phyloP scores from a whole-genome alignment of 2,888 invertebrate genomes.

The Drosophila meridiana region DNA sequence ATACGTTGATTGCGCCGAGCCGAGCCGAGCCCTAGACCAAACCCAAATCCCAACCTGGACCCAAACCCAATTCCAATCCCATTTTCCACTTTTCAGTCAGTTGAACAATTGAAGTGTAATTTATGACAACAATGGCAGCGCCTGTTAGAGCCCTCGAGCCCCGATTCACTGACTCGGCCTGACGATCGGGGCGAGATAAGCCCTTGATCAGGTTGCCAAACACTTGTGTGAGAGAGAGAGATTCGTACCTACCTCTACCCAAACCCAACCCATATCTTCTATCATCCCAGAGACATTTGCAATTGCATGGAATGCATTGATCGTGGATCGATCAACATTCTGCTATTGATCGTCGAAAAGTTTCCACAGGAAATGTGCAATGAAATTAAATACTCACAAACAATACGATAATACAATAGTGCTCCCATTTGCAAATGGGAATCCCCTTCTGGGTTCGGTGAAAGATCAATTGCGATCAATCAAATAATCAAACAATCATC shows the following conservation, averaged over 20 bases:
- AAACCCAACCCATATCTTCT: slow-evolving; percentile 4
- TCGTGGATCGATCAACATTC: slow-evolving; percentile 6
- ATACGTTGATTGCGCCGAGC: slow-evolving; percentile 49
- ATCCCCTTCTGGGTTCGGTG: neutral
- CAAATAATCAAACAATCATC: slow-evolving; percentile 13
- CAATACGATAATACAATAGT: slow-evolving; percentile 14
- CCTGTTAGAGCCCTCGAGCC: slow-evolving; percentile 25
- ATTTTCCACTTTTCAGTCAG: slow-evolving; percentile 22
- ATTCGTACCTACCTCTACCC: neutral
- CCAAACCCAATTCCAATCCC: slow-evolving; percentile 21
- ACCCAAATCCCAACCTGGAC: slow-evolving; percentile 10
- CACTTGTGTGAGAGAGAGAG: slow-evolving; percentile 56
- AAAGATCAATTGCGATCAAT: slow-evolving; percentile 13
- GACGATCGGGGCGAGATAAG: slow-evolving; percentile 73
- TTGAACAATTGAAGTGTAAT: slow-evolving; percentile 77
- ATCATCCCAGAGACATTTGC: slow-evolving; percentile 42
- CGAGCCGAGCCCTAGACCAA: neutral
- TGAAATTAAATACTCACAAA: slow-evolving; percentile 43
- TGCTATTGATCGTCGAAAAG: slow-evolving; percentile 19
- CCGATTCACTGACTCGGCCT: slow-evolving; percentile 69
- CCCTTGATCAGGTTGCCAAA: slow-evolving; percentile 76
- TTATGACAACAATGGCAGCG: slow-evolving; percentile 73
- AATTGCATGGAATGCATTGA: slow-evolving; percentile 26
- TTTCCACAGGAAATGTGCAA: slow-evolving; percentile 47
- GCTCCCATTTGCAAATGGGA: slow-evolving; percentile 32